phyloP scores from a whole-genome alignment of 2,888 invertebrate genomes.

The Apantesis nais region DNA sequence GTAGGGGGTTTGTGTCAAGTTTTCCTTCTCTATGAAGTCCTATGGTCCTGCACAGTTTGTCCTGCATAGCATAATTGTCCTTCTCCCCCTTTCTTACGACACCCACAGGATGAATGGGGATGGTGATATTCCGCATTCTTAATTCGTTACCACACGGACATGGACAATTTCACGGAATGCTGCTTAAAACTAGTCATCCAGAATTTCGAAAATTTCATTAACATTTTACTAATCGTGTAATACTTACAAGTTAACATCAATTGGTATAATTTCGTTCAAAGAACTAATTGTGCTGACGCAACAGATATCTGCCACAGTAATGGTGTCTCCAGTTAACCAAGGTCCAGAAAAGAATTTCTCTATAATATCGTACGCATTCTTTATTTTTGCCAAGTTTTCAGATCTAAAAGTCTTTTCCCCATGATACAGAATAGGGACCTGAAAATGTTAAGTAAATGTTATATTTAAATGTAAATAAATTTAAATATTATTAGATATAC shows the following conservation, averaged over 20 bases:
- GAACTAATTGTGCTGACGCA: conserved; percentile 82
- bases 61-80: no score
- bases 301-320: conserved; percentile 87
- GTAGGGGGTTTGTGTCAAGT: no score
- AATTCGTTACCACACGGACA: no score
- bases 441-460: conserved; percentile 7
- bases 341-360: conserved; percentile 81
- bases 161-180: no score
- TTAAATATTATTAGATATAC: background rate
- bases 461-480: background rate
- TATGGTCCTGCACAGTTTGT: no score
- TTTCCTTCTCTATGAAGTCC: no score
- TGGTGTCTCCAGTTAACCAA: conserved; percentile 84
- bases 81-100: no score
- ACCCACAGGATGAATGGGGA: no score
- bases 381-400: conserved; percentile 57
- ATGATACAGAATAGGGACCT: conserved; percentile 58
- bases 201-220: background rate
- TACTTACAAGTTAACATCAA: conserved; percentile 62
- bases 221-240: background rate
- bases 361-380: conserved; percentile 60
- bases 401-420: conserved; percentile 51
- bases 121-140: no score
- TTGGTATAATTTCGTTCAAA: conserved; percentile 61
- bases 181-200: no score